Evolutionary conservation across 2,113 vertebrate genomes (phyloP), one percentile per base, ranked within the genome.

Genomic region (Notiomystis cincta): DNA sequence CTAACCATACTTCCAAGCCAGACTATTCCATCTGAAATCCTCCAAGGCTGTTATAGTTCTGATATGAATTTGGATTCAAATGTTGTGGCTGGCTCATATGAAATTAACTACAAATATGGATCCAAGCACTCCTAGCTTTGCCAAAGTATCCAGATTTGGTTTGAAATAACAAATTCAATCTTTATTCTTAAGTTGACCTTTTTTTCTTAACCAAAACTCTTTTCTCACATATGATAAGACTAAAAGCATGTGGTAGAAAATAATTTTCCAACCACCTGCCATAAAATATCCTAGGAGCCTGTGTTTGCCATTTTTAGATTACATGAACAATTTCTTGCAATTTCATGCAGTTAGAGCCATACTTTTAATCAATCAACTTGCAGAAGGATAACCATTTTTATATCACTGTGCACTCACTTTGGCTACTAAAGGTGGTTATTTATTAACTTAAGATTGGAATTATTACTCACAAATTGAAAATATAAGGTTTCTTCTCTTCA

Each of bases 1-100:
- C 37, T 57, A 89, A 81, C 44, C n/a, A 11, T 57, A 48, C 31
- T 65, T 93, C 82, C 40, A 66, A 85, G 78, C 65, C 70, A 93
- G 38, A 56, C n/a, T 2, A 9, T 85, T 96, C 57, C 30, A 76
- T 94, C 51, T 93, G 89, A 95, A 71, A 79, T 82, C 33, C 40
- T 94, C 73, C 53, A 82, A 93, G 44, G 28, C 62, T 95, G n/a
- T 79, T 91, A 67, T 3, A 93, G 33, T 67, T 82, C 56, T 75
- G 77, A 64, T 91, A 71, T 25, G 81, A 92, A 79, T 82, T 94
- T 92, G 91, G 57, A 94, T 91, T 91, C 38, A 56, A 67, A 66
- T 91, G 57, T 91, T 95, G 69, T 93, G 83, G 27, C 83, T 95
- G 83, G 23, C 87, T 96, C n/a, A 21, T 71, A 35, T 9, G 7